Percentiles rank a stretch among this genome's conserved stretches.
Evolutionary conservation across 2,797 vertebrate genomes (phyloP).

Genomic region (Neosilurus hyrtlii): DNA sequence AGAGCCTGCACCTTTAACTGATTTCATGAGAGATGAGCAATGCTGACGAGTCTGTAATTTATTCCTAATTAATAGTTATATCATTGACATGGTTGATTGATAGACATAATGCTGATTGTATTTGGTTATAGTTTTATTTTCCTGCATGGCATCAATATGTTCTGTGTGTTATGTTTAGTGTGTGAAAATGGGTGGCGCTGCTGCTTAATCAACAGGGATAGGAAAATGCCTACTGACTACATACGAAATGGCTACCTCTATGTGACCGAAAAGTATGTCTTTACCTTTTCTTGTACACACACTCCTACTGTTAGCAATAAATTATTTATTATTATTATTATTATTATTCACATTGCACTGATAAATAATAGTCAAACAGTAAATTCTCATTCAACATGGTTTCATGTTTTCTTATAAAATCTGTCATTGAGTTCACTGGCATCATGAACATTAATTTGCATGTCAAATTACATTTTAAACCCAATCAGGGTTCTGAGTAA

Average conservation of each 20-base stretch:
- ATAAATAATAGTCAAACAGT: background rate
- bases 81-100: background rate
- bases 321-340: background rate
- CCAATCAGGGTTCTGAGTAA: too few relatives aligned
- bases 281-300: background rate
- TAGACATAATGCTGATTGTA: too few relatives aligned
- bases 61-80: background rate
- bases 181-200: slow-evolving; percentile 96
- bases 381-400: background rate
- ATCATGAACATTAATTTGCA: too few relatives aligned
- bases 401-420: background rate
- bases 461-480: too few relatives aligned
- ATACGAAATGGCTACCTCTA: slow-evolving; percentile 93
- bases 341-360: background rate
- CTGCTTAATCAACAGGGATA: slow-evolving; percentile 94
- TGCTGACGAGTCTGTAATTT: background rate
- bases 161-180: slow-evolving; percentile 65
- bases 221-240: slow-evolving; percentile 94
- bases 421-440: background rate
- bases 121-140: slow-evolving; percentile 2
- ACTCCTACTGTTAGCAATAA: background rate
- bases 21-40: background rate
- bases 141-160: background rate
- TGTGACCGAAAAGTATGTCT: slow-evolving; percentile 92
- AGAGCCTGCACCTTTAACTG: background rate